These are phyloP conservation scores for Aphelenchoides fujianensis DNA, from an alignment of 1,140 invertebrate genomes.

Conservation along the genomic window DNA sequence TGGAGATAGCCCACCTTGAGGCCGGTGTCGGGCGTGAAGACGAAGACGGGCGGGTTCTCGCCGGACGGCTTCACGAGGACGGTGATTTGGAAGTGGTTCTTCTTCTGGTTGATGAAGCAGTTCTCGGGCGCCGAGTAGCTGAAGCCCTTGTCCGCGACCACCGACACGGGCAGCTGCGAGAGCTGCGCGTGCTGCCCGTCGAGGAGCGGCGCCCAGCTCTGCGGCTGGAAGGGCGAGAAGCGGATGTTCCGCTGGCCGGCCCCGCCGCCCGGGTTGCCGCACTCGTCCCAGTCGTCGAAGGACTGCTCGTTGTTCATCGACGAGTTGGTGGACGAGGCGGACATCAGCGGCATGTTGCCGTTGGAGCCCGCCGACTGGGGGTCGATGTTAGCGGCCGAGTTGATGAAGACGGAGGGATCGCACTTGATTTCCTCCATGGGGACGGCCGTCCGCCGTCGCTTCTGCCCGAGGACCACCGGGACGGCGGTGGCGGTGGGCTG, in stretches of 20 bases:
- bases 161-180: constrained; percentile 22
- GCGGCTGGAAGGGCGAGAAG: constrained; percentile 17
- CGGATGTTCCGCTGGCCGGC: neutral
- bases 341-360: neutral
- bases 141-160: constrained; percentile 62
- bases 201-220: constrained; percentile 25
- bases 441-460: neutral
- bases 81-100: constrained; percentile 96
- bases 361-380: neutral
- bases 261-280: constrained; percentile 18
- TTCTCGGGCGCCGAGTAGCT: constrained; percentile 70
- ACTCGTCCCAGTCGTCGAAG: neutral
- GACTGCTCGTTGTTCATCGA: no score
- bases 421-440: neutral
- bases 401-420: no score
- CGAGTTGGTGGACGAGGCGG: neutral
- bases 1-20: neutral
- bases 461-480: neutral
- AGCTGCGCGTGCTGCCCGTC: constrained; percentile 8
- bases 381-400: no score
- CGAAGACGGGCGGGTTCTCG: constrained; percentile 14
- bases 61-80: constrained; percentile 46
- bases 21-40: neutral
- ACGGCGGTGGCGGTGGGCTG: no score
- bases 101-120: constrained; percentile 99